Conservation (phyloP, 2,888 invertebrate species). For the Leptinotarsa peninsularis region DNA sequence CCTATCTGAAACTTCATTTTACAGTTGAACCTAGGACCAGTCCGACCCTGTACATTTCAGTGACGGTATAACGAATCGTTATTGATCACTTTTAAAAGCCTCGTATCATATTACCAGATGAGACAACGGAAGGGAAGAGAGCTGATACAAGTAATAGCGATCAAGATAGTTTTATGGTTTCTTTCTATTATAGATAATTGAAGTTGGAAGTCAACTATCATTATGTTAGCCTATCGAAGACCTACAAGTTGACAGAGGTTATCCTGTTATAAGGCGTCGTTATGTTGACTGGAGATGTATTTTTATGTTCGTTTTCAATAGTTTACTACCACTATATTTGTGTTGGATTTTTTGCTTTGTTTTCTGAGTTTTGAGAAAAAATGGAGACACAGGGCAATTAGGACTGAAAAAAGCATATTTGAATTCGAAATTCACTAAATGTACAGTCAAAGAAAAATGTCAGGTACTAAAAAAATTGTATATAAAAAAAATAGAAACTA, state of each 20-base stretch:
- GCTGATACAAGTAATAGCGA: slow-evolving; percentile 1
- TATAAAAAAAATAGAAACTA: no score
- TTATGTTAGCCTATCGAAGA: slow-evolving; percentile 25
- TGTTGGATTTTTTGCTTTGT: no score
- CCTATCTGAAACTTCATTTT: no score
- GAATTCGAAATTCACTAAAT: no score
- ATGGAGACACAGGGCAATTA: no score
- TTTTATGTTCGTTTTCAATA: neutral
- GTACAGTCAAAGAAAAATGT: no score
- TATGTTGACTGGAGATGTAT: neutral
- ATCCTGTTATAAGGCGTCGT: slow-evolving; percentile 10
- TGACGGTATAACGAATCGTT: neutral
- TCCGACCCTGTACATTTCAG: neutral
- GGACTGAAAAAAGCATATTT: no score
- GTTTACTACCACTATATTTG: no score
- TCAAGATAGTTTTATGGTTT: slow-evolving; percentile 32
- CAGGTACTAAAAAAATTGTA: no score
- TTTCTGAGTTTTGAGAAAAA: no score
- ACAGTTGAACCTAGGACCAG: neutral
- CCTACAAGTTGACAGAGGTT: slow-evolving; percentile 25
- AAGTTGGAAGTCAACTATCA: slow-evolving; percentile 30
- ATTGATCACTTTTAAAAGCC: neutral
- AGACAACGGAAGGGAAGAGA: slow-evolving; percentile 17
- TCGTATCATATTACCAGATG: slow-evolving; percentile 15
- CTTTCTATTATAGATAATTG: slow-evolving; percentile 30